Conservation (phyloP, 2,888 invertebrate species). For the Noctua fimbriata region DNA sequence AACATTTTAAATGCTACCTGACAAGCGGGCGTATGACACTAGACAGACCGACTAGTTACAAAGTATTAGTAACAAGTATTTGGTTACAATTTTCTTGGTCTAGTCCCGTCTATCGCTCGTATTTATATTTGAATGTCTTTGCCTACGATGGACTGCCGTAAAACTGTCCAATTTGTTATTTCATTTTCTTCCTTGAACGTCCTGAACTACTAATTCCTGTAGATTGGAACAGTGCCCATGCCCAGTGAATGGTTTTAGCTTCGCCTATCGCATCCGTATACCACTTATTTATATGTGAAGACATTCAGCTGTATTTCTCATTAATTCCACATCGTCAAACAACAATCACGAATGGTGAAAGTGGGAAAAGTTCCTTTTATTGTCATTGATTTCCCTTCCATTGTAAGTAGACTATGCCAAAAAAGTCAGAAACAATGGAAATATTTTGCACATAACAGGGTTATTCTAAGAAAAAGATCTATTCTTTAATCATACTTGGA, state of each 20-base stretch:
- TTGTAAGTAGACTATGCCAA: background rate
- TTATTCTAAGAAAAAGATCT: constrained; percentile 9
- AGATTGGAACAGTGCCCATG: constrained; percentile 15
- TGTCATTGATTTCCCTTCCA: constrained; percentile 26
- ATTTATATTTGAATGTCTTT: background rate
- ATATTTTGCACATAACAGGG: constrained; percentile 8
- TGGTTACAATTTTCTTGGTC: too few species aligned
- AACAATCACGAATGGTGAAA: constrained; percentile 6
- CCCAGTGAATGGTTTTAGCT: background rate
- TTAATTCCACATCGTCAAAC: constrained; percentile 15
- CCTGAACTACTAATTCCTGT: background rate
- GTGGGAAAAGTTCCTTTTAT: constrained; percentile 30
- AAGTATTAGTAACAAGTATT: too few species aligned
- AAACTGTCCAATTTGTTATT: background rate
- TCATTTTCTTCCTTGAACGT: background rate
- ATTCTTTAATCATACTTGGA: constrained; percentile 6
- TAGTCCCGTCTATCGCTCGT: too few species aligned
- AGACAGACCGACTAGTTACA: too few species aligned
- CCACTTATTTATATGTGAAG: background rate
- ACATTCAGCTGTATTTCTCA: background rate
- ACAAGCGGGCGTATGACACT: too few species aligned
- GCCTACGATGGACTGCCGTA: background rate
- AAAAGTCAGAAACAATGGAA: constrained; percentile 25
- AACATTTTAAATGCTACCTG: too few species aligned
- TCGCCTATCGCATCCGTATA: constrained; percentile 12